phyloP scores from a whole-genome alignment of 2,888 invertebrate genomes.

The Eupsilia transversa region DNA sequence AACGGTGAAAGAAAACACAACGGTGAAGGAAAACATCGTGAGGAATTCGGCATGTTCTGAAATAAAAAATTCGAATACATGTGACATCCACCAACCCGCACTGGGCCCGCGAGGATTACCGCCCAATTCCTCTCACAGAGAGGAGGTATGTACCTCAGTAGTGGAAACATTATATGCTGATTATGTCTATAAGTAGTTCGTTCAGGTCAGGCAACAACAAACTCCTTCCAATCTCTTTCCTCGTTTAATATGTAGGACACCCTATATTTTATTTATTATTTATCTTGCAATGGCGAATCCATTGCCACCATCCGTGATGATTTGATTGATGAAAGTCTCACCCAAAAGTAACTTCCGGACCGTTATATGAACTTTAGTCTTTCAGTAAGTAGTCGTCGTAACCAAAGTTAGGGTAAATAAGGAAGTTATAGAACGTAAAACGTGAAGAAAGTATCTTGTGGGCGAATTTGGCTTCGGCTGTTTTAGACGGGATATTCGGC shows the following conservation, averaged over 20 bases:
- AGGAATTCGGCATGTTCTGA: too few species aligned
- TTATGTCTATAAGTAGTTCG: neutral
- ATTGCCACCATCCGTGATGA: too few species aligned
- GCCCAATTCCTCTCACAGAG: too few species aligned
- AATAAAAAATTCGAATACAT: too few species aligned
- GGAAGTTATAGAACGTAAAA: slow-evolving; percentile 56
- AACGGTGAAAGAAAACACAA: too few species aligned
- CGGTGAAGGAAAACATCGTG: too few species aligned
- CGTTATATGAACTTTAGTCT: slow-evolving; percentile 39
- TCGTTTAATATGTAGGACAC: slow-evolving; percentile 11
- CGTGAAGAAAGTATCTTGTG: slow-evolving; percentile 36
- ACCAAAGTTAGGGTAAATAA: slow-evolving; percentile 53
- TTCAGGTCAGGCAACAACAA: neutral
- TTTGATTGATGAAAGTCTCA: slow-evolving; percentile 35
- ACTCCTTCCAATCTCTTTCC: neutral
- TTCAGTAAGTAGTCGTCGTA: slow-evolving; percentile 40
- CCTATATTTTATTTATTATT: slow-evolving; percentile 31
- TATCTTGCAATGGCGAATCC: slow-evolving; percentile 23
- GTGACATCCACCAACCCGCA: too few species aligned
- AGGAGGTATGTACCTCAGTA: too few species aligned
- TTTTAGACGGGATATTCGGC: slow-evolving; percentile 29
- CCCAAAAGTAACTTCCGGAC: slow-evolving; percentile 20
- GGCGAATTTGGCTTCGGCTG: slow-evolving; percentile 34
- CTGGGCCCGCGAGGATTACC: too few species aligned
- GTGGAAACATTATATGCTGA: too few species aligned